Evolutionary conservation across 2,113 vertebrate genomes (phyloP).

Genomic region (Phalacrocorax brasilianus): DNA sequence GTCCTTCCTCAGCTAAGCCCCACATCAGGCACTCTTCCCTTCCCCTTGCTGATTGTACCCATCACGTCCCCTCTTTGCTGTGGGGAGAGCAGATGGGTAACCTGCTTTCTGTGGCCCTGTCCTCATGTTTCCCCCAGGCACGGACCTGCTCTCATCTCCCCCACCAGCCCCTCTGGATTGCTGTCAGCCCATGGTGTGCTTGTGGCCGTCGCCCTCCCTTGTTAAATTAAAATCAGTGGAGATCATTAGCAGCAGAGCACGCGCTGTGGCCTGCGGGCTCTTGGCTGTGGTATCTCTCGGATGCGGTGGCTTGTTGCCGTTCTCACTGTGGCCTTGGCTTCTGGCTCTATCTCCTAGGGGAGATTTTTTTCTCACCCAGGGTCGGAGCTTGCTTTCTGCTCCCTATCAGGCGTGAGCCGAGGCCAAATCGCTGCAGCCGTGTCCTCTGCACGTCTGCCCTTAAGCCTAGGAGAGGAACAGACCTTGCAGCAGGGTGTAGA

Average conservation of each 20-base stretch:
- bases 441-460: neutral
- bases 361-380: neutral
- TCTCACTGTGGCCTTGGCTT: neutral
- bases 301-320: neutral
- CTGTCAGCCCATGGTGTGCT: neutral
- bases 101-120: rapidly evolving
- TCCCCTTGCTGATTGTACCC: neutral
- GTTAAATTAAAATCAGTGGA: neutral
- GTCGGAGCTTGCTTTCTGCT: neutral
- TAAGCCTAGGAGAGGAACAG: neutral
- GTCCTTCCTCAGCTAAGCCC: neutral
- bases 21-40: neutral
- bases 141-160: rapidly evolving
- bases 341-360: neutral
- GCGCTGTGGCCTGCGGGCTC: neutral
- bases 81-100: rapidly evolving
- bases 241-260: neutral
- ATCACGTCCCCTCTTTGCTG: neutral
- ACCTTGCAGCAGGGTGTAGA: rapidly evolving
- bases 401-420: neutral
- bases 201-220: neutral
- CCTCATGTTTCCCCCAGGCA: neutral
- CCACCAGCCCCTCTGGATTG: neutral
- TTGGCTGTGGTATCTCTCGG: neutral
- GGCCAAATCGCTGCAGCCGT: neutral